Evolutionary conservation across 1,140 invertebrate genomes (phyloP).

Genomic region (Aphelenchoides fujianensis): DNA sequence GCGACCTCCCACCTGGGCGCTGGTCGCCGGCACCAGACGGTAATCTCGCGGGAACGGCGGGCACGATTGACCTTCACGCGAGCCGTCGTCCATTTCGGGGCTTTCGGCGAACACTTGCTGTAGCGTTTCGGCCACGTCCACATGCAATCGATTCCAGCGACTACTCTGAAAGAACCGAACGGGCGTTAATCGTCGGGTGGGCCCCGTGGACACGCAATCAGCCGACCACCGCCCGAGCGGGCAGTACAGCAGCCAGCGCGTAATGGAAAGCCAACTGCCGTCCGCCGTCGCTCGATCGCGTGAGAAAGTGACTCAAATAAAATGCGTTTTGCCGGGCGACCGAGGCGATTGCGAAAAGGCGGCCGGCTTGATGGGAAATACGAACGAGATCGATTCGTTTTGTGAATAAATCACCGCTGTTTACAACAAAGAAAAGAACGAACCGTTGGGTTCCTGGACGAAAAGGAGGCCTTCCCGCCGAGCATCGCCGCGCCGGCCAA

Average conservation of each 20-base stretch:
- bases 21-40: background rate
- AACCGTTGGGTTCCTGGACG: background rate
- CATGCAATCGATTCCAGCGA: constrained; percentile 8
- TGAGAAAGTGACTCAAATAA: no score
- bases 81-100: constrained; percentile 16
- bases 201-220: no score
- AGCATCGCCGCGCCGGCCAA: constrained; percentile 20
- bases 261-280: no score
- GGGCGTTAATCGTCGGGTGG: no score
- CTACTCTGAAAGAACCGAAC: background rate
- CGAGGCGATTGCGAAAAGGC: background rate
- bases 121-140: constrained; percentile 15
- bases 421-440: background rate
- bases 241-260: no score
- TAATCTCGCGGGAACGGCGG: constrained; percentile 3
- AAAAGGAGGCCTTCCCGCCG: background rate
- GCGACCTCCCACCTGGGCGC: no score
- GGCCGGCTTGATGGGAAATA: background rate
- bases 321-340: no score
- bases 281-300: no score
- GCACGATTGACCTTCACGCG: constrained; percentile 7
- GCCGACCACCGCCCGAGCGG: no score
- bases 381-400: background rate
- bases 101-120: constrained; percentile 7
- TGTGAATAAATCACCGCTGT: background rate